These are phyloP conservation scores for Incurvaria masculella DNA, from an alignment of 2,888 invertebrate genomes.

Conservation along the genomic window DNA sequence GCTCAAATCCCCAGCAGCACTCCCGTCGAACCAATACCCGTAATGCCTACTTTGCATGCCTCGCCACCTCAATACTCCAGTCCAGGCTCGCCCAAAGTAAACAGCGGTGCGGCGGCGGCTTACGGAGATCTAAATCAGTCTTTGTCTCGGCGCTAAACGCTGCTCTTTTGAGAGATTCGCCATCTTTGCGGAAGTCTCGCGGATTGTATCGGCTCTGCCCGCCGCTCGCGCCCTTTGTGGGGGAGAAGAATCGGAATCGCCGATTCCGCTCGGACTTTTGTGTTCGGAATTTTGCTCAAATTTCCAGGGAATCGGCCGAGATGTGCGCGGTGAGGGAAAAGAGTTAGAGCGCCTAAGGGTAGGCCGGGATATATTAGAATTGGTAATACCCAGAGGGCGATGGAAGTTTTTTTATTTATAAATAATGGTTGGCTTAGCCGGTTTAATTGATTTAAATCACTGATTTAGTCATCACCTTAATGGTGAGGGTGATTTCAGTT, in stretches of 20 bases:
- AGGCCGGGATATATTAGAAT: too few relatives aligned
- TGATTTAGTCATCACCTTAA: too few relatives aligned
- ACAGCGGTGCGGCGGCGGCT: slow-evolving; percentile 42
- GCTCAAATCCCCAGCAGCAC: too few relatives aligned
- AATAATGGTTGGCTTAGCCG: too few relatives aligned
- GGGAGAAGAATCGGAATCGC: slow-evolving; percentile 11
- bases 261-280: neutral
- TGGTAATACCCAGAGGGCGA: too few relatives aligned
- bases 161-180: slow-evolving; percentile 52
- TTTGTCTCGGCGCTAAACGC: slow-evolving; percentile 49
- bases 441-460: too few relatives aligned
- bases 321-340: neutral
- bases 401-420: too few relatives aligned
- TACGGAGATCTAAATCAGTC: slow-evolving; percentile 44
- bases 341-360: neutral
- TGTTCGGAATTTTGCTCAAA: neutral
- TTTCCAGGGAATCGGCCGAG: neutral
- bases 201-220: slow-evolving; percentile 37
- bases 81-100: slow-evolving; percentile 30
- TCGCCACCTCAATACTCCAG: neutral
- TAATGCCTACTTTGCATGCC: too few relatives aligned
- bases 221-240: slow-evolving; percentile 17
- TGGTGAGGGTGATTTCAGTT: too few relatives aligned
- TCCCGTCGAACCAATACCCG: too few relatives aligned
- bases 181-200: slow-evolving; percentile 37